Conservation (phyloP, 2,113 vertebrate genomes). For the Trogon surrucura region DNA sequence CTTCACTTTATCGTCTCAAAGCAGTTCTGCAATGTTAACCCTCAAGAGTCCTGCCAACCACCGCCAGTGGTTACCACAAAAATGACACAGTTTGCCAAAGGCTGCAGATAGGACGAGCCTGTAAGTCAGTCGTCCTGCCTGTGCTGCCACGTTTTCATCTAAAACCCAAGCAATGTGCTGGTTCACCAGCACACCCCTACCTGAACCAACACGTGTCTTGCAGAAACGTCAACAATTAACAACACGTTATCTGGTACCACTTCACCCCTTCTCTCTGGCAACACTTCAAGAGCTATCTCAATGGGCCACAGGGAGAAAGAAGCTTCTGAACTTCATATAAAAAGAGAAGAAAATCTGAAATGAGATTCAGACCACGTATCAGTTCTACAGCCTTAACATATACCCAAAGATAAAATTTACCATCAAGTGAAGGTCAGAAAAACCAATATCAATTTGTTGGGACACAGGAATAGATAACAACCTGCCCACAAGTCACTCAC, state of each 20-base stretch:
- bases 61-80: background rate
- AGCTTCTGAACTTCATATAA: background rate
- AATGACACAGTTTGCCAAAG: background rate
- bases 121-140: background rate
- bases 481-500: constrained; percentile 64
- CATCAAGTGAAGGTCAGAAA: background rate
- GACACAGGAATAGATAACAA: background rate
- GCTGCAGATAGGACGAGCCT: background rate
- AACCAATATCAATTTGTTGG: background rate
- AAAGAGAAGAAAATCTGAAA: background rate
- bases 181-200: background rate
- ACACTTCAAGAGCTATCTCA: background rate
- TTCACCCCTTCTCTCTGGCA: background rate
- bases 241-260: background rate
- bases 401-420: background rate
- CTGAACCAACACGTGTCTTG: accelerated
- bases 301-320: background rate
- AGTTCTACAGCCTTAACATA: background rate
- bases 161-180: background rate
- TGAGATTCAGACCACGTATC: background rate
- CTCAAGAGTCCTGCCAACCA: background rate
- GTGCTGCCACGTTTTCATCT: background rate
- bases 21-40: background rate
- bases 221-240: background rate
- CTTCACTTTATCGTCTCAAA: background rate